phyloP scores from a whole-genome alignment of 2,113 vertebrate species.

The Gulo gulo region DNA sequence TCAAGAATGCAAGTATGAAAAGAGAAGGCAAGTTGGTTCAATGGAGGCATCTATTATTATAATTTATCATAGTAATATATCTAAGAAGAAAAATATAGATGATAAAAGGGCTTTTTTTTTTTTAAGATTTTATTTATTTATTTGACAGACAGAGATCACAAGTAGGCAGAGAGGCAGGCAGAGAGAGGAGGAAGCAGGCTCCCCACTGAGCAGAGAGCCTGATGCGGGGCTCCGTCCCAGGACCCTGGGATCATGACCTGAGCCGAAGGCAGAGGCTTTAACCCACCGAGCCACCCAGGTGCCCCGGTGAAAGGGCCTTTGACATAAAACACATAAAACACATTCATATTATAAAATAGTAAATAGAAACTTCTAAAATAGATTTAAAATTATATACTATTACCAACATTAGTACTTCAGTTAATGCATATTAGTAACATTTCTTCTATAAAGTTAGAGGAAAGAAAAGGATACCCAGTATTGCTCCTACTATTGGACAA shows the following conservation, averaged over 20 bases:
- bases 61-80: not conserved
- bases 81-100: not conserved
- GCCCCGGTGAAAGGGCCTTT: not conserved
- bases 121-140: too few relatives aligned
- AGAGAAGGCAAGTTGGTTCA: not conserved
- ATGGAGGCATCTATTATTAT: not conserved
- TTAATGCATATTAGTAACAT: not conserved
- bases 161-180: too few relatives aligned
- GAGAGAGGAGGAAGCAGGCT: too few relatives aligned
- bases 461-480: not conserved
- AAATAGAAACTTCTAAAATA: not conserved
- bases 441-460: not conserved
- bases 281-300: too few relatives aligned
- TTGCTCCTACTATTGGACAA: not conserved
- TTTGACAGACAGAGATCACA: too few relatives aligned
- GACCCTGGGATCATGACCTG: too few relatives aligned
- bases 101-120: not conserved
- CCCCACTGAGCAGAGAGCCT: too few relatives aligned
- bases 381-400: not conserved
- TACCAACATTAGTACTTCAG: not conserved
- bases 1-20: not conserved
- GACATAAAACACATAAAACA: not conserved
- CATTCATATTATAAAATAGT: not conserved
- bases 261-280: too few relatives aligned
- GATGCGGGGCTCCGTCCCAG: too few relatives aligned